Conservation (phyloP, 2,797 vertebrate species). For the Sebastes miniatus region DNA sequence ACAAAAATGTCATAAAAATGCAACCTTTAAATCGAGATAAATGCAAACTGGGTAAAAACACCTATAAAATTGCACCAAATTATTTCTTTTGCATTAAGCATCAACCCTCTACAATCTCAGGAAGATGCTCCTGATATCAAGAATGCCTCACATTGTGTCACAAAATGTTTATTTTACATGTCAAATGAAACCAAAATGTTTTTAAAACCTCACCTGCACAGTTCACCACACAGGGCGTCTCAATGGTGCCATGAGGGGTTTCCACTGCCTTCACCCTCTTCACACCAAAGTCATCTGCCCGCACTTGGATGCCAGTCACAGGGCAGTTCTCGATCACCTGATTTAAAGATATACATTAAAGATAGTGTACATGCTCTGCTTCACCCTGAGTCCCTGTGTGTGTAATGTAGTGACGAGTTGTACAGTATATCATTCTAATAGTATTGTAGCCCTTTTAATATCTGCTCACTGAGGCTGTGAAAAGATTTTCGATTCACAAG, state of each 20-base stretch:
- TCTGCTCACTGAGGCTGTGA: neutral
- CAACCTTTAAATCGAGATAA: neutral
- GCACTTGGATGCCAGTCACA: constrained; percentile 89
- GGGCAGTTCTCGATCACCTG: constrained; percentile 97
- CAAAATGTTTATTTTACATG: neutral
- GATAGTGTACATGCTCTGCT: neutral
- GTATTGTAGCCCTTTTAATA: neutral
- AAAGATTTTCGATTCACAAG: neutral
- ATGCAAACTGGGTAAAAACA: neutral
- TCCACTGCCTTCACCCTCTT: constrained; percentile 88
- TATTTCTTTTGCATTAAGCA: neutral
- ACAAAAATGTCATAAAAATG: neutral
- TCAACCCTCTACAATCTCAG: neutral
- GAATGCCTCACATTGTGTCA: neutral
- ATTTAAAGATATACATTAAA: neutral
- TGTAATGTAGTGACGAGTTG: neutral
- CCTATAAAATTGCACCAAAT: neutral
- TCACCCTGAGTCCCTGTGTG: neutral
- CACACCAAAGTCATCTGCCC: constrained; percentile 86
- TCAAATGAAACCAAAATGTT: neutral
- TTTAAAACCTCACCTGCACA: constrained; percentile 87
- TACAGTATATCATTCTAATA: neutral
- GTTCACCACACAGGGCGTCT: constrained; percentile 93
- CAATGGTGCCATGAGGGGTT: constrained; percentile 86
- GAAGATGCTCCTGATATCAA: neutral